Percentiles rank a stretch among this genome's conserved stretches.
These are phyloP conservation scores for Tachina grossa DNA, from an alignment of 2,888 invertebrate species.

Conservation along the genomic window DNA sequence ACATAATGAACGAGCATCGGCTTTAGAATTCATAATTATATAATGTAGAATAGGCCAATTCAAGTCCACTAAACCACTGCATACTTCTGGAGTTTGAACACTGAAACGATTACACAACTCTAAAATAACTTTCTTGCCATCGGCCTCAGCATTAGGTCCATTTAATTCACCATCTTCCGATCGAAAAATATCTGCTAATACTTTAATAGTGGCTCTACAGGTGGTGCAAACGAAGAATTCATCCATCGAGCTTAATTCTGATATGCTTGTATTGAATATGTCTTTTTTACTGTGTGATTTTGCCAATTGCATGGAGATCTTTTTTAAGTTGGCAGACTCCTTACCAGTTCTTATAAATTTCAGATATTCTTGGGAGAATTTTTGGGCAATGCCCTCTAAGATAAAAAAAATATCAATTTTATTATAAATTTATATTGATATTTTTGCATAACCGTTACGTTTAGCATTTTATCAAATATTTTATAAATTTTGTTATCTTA, in stretches of 20 bases:
- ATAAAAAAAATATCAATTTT: neutral
- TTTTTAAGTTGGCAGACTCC: constrained; percentile 74
- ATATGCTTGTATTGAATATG: constrained; percentile 75
- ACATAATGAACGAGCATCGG: constrained; percentile 83
- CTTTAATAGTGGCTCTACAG: constrained; percentile 77
- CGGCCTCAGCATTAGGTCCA: constrained; percentile 75
- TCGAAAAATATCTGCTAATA: constrained; percentile 81
- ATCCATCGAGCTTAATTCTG: constrained; percentile 74
- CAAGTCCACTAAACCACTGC: constrained; percentile 85
- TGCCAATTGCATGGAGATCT: constrained; percentile 75
- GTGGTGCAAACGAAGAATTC: constrained; percentile 78
- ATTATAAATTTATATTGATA: neutral
- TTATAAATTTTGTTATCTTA: no score
- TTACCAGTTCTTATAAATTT: constrained; percentile 76
- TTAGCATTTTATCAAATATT: no score
- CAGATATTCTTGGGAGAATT: constrained; percentile 78
- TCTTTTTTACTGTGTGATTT: constrained; percentile 74
- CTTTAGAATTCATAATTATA: constrained; percentile 83
- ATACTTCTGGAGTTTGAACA: constrained; percentile 85
- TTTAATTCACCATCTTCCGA: constrained; percentile 83
- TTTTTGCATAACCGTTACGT: neutral
- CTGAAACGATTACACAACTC: constrained; percentile 85
- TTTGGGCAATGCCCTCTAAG: constrained; percentile 76
- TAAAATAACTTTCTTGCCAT: constrained; percentile 81
- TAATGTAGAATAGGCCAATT: constrained; percentile 87